phyloP scores from a whole-genome alignment of 2,113 vertebrate genomes.

The Megalops atlanticus region DNA sequence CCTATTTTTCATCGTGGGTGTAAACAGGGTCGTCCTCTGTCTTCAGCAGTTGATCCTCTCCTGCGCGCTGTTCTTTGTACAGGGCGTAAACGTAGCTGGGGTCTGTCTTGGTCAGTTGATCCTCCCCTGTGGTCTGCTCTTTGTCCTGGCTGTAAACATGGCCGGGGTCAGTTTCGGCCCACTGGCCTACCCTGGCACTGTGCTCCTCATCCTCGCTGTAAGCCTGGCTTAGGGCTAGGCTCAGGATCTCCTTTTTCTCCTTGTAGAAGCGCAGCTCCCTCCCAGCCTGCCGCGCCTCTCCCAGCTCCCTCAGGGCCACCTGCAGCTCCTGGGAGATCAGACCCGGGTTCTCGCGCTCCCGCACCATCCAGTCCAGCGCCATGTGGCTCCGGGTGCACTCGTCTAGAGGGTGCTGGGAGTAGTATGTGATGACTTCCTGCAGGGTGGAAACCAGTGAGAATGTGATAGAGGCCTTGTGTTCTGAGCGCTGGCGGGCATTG shows the following conservation, averaged over 20 bases:
- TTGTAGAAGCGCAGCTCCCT: constrained; percentile 79
- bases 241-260: constrained; percentile 79
- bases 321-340: constrained; percentile 75
- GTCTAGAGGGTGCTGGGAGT: constrained; percentile 74
- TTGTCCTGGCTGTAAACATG: neutral
- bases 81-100: neutral
- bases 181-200: neutral
- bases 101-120: neutral
- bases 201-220: constrained; percentile 44
- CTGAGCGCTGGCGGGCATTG: neutral
- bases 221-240: constrained; percentile 72
- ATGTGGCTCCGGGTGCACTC: constrained; percentile 78
- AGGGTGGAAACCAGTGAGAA: neutral
- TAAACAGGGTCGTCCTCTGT: neutral
- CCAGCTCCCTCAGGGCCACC: constrained; percentile 68
- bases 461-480: neutral
- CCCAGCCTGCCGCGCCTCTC: constrained; percentile 71
- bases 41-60: neutral
- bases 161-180: neutral
- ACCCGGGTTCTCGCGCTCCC: constrained; percentile 68
- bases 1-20: neutral
- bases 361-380: constrained; percentile 79
- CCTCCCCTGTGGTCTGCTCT: neutral
- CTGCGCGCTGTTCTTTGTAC: neutral
- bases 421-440: constrained; percentile 79